Percentiles rank a stretch among this genome's conserved stretches.
Evolutionary conservation across 2,888 invertebrate species (phyloP).

Genomic region (Isoperla grammatica): DNA sequence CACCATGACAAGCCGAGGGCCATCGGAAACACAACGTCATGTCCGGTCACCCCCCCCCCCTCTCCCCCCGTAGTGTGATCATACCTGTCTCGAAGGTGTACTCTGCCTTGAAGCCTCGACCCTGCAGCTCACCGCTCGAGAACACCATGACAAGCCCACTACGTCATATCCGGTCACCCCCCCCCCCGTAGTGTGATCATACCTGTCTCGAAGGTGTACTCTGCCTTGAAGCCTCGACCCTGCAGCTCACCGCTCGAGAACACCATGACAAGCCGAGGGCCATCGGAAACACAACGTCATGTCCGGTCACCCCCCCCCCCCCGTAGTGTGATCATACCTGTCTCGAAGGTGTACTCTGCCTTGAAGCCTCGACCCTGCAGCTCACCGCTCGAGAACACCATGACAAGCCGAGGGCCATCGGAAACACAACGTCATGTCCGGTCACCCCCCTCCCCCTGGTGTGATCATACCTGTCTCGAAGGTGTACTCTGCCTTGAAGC

Average conservation of each 20-base stretch:
- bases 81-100: slow-evolving; percentile 81
- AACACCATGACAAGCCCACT: slow-evolving; percentile 91
- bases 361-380: slow-evolving; percentile 87
- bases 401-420: slow-evolving; percentile 86
- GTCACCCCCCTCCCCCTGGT: slow-evolving; percentile 65
- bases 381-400: slow-evolving; percentile 93
- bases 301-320: slow-evolving; percentile 72
- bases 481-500: slow-evolving; percentile 83
- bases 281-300: slow-evolving; percentile 81
- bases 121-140: slow-evolving; percentile 86
- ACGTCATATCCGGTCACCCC: slow-evolving; percentile 79
- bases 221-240: slow-evolving; percentile 87
- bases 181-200: slow-evolving; percentile 57
- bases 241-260: slow-evolving; percentile 90
- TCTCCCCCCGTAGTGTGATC: no score
- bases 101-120: slow-evolving; percentile 84
- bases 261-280: slow-evolving; percentile 89
- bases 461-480: slow-evolving; percentile 81
- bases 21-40: slow-evolving; percentile 81
- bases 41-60: slow-evolving; percentile 72
- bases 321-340: no score
- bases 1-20: slow-evolving; percentile 89
- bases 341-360: slow-evolving; percentile 78
- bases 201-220: slow-evolving; percentile 81
- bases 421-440: slow-evolving; percentile 76